Evolutionary conservation across 1,140 invertebrate species (phyloP).

Genomic region (Drosophila orena): DNA sequence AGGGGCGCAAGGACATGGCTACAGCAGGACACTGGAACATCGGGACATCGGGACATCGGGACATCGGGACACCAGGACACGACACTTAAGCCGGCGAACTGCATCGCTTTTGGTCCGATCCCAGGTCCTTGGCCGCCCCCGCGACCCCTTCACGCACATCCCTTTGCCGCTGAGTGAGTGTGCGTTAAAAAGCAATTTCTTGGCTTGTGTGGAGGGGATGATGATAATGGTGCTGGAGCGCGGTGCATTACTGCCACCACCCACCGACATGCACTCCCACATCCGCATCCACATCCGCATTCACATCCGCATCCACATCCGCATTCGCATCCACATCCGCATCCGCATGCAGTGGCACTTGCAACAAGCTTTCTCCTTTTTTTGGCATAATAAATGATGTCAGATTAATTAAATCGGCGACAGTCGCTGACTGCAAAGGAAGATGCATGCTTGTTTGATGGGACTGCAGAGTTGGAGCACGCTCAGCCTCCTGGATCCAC

Average conservation of each 20-base stretch:
- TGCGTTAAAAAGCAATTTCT: slow-evolving; percentile 77
- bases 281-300: background rate
- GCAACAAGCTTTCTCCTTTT: slow-evolving; percentile 39
- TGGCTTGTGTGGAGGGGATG: slow-evolving; percentile 30
- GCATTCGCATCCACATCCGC: background rate
- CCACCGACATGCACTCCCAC: background rate
- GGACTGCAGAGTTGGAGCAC: background rate
- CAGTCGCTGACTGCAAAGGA: slow-evolving; percentile 43
- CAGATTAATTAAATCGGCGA: slow-evolving; percentile 80
- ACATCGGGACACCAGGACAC: slow-evolving; percentile 22
- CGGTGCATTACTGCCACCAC: slow-evolving; percentile 22
- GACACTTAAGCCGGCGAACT: slow-evolving; percentile 39
- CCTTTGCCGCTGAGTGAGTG: slow-evolving; percentile 22
- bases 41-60: slow-evolving; percentile 21
- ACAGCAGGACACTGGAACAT: slow-evolving; percentile 6
- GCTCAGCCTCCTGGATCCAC: background rate
- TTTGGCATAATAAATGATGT: slow-evolving; percentile 79
- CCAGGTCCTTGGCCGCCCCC: slow-evolving; percentile 5
- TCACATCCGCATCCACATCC: no score
- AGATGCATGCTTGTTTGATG: slow-evolving; percentile 46
- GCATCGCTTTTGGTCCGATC: slow-evolving; percentile 31
- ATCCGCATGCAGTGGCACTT: slow-evolving; percentile 8
- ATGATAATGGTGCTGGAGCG: background rate
- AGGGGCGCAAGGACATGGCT: background rate
- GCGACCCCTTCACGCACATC: background rate